phyloP scores from a whole-genome alignment of 2,113 vertebrate genomes.

The Eupsittula cactorum region DNA sequence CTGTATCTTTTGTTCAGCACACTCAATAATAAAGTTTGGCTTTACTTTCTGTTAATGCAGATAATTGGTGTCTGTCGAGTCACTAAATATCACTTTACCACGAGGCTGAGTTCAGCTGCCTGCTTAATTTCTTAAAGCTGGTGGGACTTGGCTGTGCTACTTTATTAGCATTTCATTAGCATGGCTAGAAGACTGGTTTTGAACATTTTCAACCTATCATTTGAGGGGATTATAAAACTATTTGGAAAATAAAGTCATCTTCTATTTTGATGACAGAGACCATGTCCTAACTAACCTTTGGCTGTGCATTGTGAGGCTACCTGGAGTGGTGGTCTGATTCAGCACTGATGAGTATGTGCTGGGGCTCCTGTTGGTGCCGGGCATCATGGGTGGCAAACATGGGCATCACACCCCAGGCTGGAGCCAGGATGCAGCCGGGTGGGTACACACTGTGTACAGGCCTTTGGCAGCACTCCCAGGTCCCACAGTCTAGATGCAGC shows the following conservation, averaged over 20 bases:
- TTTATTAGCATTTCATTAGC: neutral
- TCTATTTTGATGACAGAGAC: neutral
- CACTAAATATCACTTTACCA: neutral
- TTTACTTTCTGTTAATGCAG: neutral
- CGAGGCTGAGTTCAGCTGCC: neutral
- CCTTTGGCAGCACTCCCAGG: neutral
- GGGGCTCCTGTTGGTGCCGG: rapidly evolving
- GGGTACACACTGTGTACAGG: neutral
- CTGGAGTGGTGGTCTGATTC: rapidly evolving
- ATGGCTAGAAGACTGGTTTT: neutral
- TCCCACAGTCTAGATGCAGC: neutral
- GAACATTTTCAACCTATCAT: neutral
- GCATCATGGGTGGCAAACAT: rapidly evolving
- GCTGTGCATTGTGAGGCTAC: rapidly evolving
- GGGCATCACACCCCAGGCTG: rapidly evolving
- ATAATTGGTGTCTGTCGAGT: neutral
- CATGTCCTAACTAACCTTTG: rapidly evolving
- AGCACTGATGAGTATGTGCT: rapidly evolving
- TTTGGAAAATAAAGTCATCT: neutral
- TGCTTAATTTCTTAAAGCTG: neutral
- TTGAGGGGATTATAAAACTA: neutral
- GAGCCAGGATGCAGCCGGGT: neutral
- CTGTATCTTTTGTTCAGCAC: neutral
- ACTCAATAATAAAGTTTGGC: neutral
- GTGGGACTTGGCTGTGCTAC: neutral